These are phyloP conservation scores for Hetaerina americana DNA, from an alignment of 1,140 invertebrate genomes.

Conservation along the genomic window DNA sequence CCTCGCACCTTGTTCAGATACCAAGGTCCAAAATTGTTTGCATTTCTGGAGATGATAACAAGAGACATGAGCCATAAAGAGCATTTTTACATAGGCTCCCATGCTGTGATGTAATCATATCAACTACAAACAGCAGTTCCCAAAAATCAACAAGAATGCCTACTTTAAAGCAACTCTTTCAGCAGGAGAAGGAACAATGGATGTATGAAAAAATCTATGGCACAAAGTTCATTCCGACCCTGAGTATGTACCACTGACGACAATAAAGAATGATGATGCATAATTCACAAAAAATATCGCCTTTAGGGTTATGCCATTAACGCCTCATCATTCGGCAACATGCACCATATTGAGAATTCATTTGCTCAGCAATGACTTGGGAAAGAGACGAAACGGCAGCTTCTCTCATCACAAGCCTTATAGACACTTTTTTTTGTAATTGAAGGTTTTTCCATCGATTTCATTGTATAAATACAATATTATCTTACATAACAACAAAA, in stretches of 20 bases:
- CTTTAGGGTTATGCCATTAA: background rate
- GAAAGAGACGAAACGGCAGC: background rate
- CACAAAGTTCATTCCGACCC: background rate
- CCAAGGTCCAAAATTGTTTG: background rate
- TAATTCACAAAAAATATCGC: background rate
- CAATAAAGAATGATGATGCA: background rate
- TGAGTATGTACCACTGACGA: background rate
- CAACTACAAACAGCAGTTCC: background rate
- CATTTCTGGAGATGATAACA: background rate
- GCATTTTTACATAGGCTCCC: background rate
- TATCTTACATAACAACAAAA: background rate
- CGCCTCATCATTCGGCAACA: background rate
- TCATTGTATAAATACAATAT: slow-evolving; percentile 1
- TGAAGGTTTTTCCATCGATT: background rate
- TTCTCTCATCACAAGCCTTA: background rate
- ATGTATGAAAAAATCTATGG: background rate
- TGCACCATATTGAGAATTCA: background rate
- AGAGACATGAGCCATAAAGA: background rate
- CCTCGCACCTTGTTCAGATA: background rate
- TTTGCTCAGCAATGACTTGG: background rate
- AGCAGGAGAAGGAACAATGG: background rate
- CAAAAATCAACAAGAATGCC: background rate
- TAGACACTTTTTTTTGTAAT: background rate
- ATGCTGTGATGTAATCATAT: background rate
- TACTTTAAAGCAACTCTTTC: background rate